Conservation (phyloP, 2,888 invertebrate species). For the Carterocephalus palaemon region DNA sequence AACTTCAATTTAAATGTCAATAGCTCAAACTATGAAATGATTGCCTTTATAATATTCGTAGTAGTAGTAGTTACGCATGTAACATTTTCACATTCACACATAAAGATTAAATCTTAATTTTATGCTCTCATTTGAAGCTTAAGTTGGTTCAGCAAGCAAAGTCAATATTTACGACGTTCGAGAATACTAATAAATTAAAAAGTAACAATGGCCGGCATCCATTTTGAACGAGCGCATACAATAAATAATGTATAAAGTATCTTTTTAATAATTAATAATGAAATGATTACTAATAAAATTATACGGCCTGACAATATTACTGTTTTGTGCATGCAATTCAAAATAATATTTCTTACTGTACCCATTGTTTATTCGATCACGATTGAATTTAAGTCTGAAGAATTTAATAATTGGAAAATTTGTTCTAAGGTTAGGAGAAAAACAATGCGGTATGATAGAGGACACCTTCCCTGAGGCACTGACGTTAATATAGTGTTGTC, state of each 20-base stretch:
- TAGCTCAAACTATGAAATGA: conserved; percentile 2
- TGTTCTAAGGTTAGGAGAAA: conserved; percentile 54
- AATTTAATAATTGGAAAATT: conserved; percentile 70
- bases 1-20: no score
- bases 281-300: conserved; percentile 45
- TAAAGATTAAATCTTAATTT: conserved; percentile 20
- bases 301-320: conserved; percentile 35
- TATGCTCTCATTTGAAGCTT: conserved; percentile 17
- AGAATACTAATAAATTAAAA: conserved; percentile 57
- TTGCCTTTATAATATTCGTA: conserved; percentile 3
- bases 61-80: conserved; percentile 18
- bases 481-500: conserved; percentile 11
- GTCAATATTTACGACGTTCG: conserved; percentile 47
- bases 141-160: conserved; percentile 17
- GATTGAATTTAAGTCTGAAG: conserved; percentile 42
- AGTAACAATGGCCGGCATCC: conserved; percentile 52
- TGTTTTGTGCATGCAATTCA: conserved; percentile 45
- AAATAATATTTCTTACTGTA: conserved; percentile 61
- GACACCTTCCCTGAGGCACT: conserved; percentile 43
- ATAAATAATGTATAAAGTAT: conserved; percentile 68
- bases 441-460: conserved; percentile 55
- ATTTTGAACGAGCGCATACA: conserved; percentile 36
- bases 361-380: conserved; percentile 53
- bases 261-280: conserved; percentile 70
- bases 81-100: conserved; percentile 15